Evolutionary conservation across 64 coral and sea anemone genomes (phyloP).

Genomic region (Stylophora pistillata): DNA sequence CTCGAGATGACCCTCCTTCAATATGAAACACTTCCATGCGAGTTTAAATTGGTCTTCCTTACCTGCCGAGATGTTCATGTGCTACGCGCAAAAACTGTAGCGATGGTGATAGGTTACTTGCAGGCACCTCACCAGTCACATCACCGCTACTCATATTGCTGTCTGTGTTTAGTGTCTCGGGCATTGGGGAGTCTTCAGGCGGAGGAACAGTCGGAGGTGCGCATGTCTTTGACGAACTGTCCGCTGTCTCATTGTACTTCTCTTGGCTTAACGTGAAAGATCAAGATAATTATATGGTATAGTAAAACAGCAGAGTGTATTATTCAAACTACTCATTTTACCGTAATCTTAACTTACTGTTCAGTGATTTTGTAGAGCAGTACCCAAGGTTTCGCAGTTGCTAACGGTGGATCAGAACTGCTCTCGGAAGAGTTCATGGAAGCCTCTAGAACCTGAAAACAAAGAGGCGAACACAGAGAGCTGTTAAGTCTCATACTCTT

Average conservation of each 20-base stretch:
- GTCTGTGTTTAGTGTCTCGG: conserved; percentile 54
- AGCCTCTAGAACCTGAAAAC: conserved; percentile 84
- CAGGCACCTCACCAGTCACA: conserved; percentile 61
- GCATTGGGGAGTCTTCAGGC: conserved; percentile 39
- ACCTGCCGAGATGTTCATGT: conserved; percentile 97
- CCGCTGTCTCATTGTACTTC: conserved; percentile 60
- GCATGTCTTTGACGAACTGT: conserved; percentile 38
- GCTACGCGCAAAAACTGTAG: conserved; percentile 88
- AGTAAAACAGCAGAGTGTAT: background rate
- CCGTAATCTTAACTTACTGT: conserved; percentile 48
- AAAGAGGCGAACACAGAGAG: background rate
- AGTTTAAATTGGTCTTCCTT: background rate
- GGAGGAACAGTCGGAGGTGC: conserved; percentile 16
- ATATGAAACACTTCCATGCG: background rate
- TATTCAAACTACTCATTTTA: background rate
- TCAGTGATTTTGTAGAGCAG: conserved; percentile 87
- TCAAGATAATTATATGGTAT: background rate
- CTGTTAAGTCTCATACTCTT: background rate
- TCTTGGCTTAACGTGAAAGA: conserved; percentile 52
- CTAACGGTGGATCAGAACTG: conserved; percentile 84
- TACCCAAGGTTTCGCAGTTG: conserved; percentile 95
- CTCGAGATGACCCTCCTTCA: background rate
- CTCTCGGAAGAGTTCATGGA: conserved; percentile 90
- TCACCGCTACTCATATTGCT: conserved; percentile 52
- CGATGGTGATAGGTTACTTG: conserved; percentile 54